Percentiles rank a stretch among this genome's conserved stretches.
Conservation (phyloP, 2,888 invertebrate genomes). For the Eulithis testata region DNA sequence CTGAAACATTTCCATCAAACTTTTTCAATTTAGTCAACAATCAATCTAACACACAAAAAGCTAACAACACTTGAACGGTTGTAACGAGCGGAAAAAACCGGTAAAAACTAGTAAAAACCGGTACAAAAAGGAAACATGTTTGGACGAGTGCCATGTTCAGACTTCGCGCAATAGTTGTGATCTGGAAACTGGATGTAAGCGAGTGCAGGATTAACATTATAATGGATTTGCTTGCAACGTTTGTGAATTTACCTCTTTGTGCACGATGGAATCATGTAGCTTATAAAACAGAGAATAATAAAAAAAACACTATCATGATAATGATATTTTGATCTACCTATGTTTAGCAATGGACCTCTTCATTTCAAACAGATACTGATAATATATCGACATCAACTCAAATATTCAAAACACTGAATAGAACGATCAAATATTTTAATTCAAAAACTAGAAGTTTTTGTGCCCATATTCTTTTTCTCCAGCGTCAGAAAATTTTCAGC, state of each 20-base stretch:
- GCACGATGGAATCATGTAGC: slow-evolving; percentile 8
- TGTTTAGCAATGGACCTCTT: too few species aligned
- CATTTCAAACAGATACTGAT: too few species aligned
- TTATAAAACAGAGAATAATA: too few species aligned
- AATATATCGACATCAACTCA: too few species aligned
- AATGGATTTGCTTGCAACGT: slow-evolving; percentile 29
- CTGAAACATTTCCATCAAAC: slow-evolving; percentile 31
- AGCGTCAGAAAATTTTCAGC: too few species aligned
- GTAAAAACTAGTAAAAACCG: slow-evolving; percentile 30
- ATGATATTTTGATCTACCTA: too few species aligned
- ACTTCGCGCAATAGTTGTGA: slow-evolving; percentile 35
- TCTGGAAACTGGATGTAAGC: slow-evolving; percentile 27
- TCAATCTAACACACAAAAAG: slow-evolving; percentile 38
- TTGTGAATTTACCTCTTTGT: slow-evolving; percentile 25
- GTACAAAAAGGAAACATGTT: slow-evolving; percentile 33
- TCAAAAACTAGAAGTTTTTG: too few species aligned
- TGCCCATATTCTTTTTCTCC: too few species aligned
- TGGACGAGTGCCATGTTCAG: slow-evolving; percentile 39
- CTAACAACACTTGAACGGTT: slow-evolving; percentile 37
- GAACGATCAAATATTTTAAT: too few species aligned
- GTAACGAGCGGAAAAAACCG: slow-evolving; percentile 33
- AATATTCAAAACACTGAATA: too few species aligned
- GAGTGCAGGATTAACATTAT: slow-evolving; percentile 34
- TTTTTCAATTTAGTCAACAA: slow-evolving; percentile 36
- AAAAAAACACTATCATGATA: too few species aligned